Base-by-base conservation (phyloP, 2,113 vertebrate species). In the Bubo scandiacus region DNA sequence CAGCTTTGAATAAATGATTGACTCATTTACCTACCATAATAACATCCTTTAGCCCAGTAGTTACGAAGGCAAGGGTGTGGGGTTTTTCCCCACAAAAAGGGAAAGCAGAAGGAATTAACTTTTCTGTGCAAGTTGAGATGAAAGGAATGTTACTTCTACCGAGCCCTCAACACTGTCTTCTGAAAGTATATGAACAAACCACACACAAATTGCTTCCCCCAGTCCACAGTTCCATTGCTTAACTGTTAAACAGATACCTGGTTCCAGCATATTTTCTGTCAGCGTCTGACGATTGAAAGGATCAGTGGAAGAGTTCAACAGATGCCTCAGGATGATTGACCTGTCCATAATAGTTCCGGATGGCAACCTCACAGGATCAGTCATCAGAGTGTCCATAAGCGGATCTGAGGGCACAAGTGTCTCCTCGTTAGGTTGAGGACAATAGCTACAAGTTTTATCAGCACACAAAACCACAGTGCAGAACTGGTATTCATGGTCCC, bases 381-480 rank as follows among this genome's bases (percentile, higher is more conserved):
- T 99, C 99, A 99, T 99, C 91, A 99, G 98, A 5, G 99, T 99
- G 98, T 99, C 99, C 99, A 99, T 99, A 75, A 99, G 98, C 1
- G 99, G 99, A 95, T 99, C 99, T 99, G 95, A 72, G 54, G 86
- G 71, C 52, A 90, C 66, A 96, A 54, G 54, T 2, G 4, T 45
- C 32, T 82, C 15, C 27, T 88, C 30, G 17, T 40, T n/a, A 85
- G 7, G 45, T 5, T 7, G 11, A 86, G 10, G 42, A 34, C 22
- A 85, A 42, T 1, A 68, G 38, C 78, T 14, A 23, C 47, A 43
- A 0, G 6, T 54, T 17, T 38, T 7, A 75, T 5, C 32, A 71
- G 52, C 54, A 29, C 57, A 26, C 8, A 74, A 22, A 52, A 17
- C 21, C 36, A 13, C 19, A 13, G 58, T 1, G 15, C 23, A 42